Base-by-base conservation (phyloP, 2,888 invertebrate genomes). In the Brachyopa scutellaris region DNA sequence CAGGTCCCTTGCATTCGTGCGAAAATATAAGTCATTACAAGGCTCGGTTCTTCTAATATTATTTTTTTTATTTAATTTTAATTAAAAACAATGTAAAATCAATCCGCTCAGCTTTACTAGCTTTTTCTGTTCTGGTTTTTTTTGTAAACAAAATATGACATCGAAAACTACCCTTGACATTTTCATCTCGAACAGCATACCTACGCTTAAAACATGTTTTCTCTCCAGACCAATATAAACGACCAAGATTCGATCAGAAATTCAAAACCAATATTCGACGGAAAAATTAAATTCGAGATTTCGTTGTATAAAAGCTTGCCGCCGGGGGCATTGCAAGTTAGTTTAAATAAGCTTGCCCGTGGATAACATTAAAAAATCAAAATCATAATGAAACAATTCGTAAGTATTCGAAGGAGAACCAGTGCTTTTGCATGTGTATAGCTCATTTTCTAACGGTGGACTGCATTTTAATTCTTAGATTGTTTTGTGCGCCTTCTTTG, bases 241-340 rank as follows among this genome's bases (percentile, higher is more conserved):
- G n/a, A n/a, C n/a, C n/a, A 64, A 57, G 53, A 59, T 66, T 74
- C 49, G 9, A 51, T 29, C 33, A 26, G 17, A 17, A 49, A 57
- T 33, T 1, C 1, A n/a, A 17, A 61, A 61, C 33, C 9, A 31
- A 19, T n/a, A 29, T 29, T 36, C 15, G n/a, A n/a, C n/a, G n/a
- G n/a, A n/a, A n/a, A n/a, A n/a, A n/a, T n/a, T n/a, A n/a, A n/a
- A n/a, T n/a, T n/a, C n/a, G n/a, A n/a, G n/a, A n/a, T n/a, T n/a
- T n/a, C n/a, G n/a, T n/a, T n/a, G n/a, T 78, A 78, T 78, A 78
- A 70, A 78, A 78, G 77, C 64, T 9, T 51, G 55, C 19, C 26
- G 57, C 19, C 23, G 49, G 26, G 13, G 29, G 15, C 51, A 57
- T 45, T 29, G 19, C 17, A 78, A 36, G 64, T 78, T 78, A 78